Conservation (phyloP, 2,797 vertebrate species). For the Pseudocheirus occidentalis region DNA sequence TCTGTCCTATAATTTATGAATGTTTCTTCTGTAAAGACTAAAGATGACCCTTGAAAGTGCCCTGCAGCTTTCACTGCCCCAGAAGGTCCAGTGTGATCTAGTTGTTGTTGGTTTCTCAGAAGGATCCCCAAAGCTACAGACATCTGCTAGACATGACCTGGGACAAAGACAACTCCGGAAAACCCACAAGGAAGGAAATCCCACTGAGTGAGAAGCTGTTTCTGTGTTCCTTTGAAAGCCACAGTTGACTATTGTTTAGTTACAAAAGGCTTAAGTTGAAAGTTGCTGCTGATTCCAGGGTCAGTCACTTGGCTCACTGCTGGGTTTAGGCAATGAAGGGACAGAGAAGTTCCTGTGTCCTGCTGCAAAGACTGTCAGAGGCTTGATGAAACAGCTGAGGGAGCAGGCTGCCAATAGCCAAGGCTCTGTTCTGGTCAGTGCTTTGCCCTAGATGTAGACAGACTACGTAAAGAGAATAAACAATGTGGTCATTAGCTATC, state of each 20-base stretch:
- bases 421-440: neutral
- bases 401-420: conserved; percentile 33
- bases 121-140: conserved; percentile 32
- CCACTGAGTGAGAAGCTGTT: conserved; percentile 29
- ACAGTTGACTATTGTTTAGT: conserved; percentile 20
- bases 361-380: conserved; percentile 1
- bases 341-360: conserved; percentile 62
- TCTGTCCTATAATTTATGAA: neutral
- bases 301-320: conserved; percentile 39
- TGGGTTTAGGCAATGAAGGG: conserved; percentile 14
- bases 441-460: neutral
- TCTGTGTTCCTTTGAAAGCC: neutral
- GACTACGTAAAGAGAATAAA: neutral
- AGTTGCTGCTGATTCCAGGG: conserved; percentile 41
- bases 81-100: neutral
- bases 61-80: neutral
- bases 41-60: neutral
- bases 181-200: conserved; percentile 54
- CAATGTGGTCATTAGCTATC: conserved; percentile 20
- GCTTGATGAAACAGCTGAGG: conserved; percentile 29
- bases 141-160: conserved; percentile 20
- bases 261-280: conserved; percentile 47
- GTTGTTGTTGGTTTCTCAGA: neutral
- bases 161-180: conserved; percentile 55
- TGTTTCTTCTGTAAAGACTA: neutral